A percentile compares a stretch with the other conserved stretches of the same genome.
These are phyloP conservation scores for Hypolimnas misippus DNA, from an alignment of 2,888 invertebrate genomes.

Conservation along the genomic window DNA sequence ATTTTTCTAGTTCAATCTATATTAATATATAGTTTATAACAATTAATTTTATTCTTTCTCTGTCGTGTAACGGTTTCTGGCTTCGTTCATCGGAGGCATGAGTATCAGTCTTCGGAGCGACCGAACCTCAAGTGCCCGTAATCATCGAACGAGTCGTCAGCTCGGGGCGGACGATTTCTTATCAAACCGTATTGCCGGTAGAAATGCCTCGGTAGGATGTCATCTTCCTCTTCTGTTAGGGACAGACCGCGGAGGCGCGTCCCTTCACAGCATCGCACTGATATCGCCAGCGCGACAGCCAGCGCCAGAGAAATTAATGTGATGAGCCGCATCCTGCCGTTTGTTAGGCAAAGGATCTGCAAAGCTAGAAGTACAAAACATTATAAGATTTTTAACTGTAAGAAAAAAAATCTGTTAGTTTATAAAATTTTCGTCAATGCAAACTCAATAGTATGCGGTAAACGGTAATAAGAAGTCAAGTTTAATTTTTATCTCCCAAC, in stretches of 20 bases:
- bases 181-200: constrained; percentile 86
- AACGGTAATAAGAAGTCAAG: too few species aligned
- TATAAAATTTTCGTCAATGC: too few species aligned
- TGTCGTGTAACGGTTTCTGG: constrained; percentile 23
- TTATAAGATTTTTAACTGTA: too few species aligned
- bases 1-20: constrained; percentile 5
- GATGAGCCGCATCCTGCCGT: constrained; percentile 58
- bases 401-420: too few species aligned
- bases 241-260: constrained; percentile 54
- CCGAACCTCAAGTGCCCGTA: constrained; percentile 91
- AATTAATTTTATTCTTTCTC: constrained; percentile 32
- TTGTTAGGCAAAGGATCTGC: constrained; percentile 5
- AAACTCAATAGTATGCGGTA: too few species aligned
- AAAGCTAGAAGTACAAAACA: constrained; percentile 3
- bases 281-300: constrained; percentile 53
- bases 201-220: constrained; percentile 57
- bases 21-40: constrained; percentile 32
- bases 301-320: constrained; percentile 58
- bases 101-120: constrained; percentile 79
- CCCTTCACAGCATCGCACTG: constrained; percentile 60
- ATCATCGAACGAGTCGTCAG: constrained; percentile 88
- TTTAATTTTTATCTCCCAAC: too few species aligned
- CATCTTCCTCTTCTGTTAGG: constrained; percentile 68
- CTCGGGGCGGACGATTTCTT: constrained; percentile 58
- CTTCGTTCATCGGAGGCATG: constrained; percentile 36